phyloP scores from a whole-genome alignment of 2,113 vertebrate species.

The Erythrolamprus reginae region DNA sequence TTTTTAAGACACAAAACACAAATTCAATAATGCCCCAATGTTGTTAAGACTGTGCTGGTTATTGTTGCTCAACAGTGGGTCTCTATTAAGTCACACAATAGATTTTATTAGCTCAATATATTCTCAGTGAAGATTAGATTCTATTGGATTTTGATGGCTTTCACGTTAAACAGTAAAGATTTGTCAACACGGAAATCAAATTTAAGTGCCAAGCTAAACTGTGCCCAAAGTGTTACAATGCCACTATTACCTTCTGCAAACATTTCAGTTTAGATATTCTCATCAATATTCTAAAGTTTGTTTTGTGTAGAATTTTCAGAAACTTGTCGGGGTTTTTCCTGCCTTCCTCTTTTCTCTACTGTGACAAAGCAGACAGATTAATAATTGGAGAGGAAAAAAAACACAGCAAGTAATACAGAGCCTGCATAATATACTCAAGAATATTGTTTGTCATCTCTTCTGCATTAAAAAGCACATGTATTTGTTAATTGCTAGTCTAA shows the following conservation, averaged over 20 bases:
- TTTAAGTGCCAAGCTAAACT: slow-evolving; percentile 47
- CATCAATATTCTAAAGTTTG: slow-evolving; percentile 22
- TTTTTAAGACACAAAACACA: slow-evolving; percentile 31
- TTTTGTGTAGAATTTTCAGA: slow-evolving; percentile 8
- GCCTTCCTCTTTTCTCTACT: neutral
- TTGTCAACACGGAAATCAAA: slow-evolving; percentile 60
- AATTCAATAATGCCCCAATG: slow-evolving; percentile 38
- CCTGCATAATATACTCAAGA: neutral
- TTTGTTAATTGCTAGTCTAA: slow-evolving; percentile 32
- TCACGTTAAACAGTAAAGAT: slow-evolving; percentile 62
- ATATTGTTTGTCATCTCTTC: neutral
- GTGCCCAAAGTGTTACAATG: slow-evolving; percentile 46
- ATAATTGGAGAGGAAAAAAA: neutral
- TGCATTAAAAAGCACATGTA: neutral
- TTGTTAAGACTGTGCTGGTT: slow-evolving; percentile 54
- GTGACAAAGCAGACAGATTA: slow-evolving; percentile 10
- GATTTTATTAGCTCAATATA: slow-evolving; percentile 61
- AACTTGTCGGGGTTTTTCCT: slow-evolving; percentile 16
- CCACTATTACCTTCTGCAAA: slow-evolving; percentile 42
- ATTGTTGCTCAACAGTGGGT: slow-evolving; percentile 48
- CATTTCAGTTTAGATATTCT: slow-evolving; percentile 45
- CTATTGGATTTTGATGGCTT: slow-evolving; percentile 62
- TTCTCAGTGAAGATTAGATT: slow-evolving; percentile 58
- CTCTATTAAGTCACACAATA: slow-evolving; percentile 65
- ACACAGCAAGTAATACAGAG: neutral